Conservation (phyloP, 2,797 vertebrate genomes). For the Coregonus suidteri region DNA sequence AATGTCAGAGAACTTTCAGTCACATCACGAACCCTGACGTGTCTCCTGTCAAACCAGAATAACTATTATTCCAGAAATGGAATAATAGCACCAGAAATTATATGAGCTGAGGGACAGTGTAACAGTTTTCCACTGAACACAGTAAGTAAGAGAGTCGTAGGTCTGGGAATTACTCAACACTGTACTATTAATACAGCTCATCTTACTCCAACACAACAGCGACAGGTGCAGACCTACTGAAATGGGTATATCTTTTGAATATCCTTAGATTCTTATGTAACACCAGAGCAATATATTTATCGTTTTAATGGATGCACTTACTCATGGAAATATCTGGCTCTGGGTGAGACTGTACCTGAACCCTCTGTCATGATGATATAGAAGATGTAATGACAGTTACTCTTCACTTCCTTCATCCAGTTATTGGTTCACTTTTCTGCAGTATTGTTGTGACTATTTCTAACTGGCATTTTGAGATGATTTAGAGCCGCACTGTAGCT, state of each 20-base stretch:
- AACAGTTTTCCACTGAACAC: conserved; percentile 53
- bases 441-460: too few relatives aligned
- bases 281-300: background rate
- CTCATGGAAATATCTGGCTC: too few relatives aligned
- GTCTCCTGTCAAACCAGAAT: conserved; percentile 36
- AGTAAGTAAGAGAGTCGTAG: conserved; percentile 19
- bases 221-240: background rate
- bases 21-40: background rate
- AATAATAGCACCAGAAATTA: conserved; percentile 43
- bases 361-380: too few relatives aligned
- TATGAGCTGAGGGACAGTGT: conserved; percentile 50
- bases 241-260: background rate
- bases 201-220: background rate
- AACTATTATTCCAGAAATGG: conserved; percentile 28
- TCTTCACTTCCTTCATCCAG: too few relatives aligned
- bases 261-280: background rate
- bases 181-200: background rate
- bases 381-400: too few relatives aligned
- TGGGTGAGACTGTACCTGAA: too few relatives aligned
- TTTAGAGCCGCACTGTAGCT: too few relatives aligned
- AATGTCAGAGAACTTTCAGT: conserved; percentile 40
- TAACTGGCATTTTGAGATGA: too few relatives aligned
- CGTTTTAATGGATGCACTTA: too few relatives aligned
- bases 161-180: background rate
- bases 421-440: too few relatives aligned